These are phyloP conservation scores for Sylvietta virens DNA, from an alignment of 2,113 vertebrate genomes.

Conservation along the genomic window DNA sequence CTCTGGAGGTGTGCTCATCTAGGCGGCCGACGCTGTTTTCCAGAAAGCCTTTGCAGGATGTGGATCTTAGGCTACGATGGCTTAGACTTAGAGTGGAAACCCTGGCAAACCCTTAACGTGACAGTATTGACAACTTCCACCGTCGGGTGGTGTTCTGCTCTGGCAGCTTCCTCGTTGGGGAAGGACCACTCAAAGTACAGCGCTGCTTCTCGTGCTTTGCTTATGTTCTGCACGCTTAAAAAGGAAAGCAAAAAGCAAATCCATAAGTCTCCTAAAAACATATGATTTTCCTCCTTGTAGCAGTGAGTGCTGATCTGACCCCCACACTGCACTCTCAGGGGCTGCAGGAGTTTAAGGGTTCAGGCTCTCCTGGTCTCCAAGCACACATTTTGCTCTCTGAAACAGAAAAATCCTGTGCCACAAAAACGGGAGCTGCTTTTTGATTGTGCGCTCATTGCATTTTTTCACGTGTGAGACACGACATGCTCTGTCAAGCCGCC, in stretches of 20 bases:
- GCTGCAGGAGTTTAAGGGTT: neutral
- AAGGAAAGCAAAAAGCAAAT: neutral
- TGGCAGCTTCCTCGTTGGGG: slow-evolving; percentile 5
- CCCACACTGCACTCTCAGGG: neutral
- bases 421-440: neutral
- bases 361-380: neutral
- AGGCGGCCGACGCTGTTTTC: neutral
- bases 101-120: neutral
- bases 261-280: neutral
- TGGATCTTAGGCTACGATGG: neutral
- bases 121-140: neutral
- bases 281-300: neutral
- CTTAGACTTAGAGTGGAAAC: neutral
- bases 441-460: neutral
- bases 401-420: neutral
- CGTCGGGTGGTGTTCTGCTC: neutral
- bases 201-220: neutral
- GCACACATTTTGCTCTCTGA: neutral
- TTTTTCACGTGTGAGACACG: neutral
- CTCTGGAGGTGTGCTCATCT: neutral
- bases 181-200: neutral
- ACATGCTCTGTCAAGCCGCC: neutral
- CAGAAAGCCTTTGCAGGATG: neutral
- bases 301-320: neutral
- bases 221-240: neutral